Percentiles rank a stretch among this genome's conserved stretches.
Evolutionary conservation across 2,888 invertebrate genomes (phyloP).

Genomic region (Lithodes maja): DNA sequence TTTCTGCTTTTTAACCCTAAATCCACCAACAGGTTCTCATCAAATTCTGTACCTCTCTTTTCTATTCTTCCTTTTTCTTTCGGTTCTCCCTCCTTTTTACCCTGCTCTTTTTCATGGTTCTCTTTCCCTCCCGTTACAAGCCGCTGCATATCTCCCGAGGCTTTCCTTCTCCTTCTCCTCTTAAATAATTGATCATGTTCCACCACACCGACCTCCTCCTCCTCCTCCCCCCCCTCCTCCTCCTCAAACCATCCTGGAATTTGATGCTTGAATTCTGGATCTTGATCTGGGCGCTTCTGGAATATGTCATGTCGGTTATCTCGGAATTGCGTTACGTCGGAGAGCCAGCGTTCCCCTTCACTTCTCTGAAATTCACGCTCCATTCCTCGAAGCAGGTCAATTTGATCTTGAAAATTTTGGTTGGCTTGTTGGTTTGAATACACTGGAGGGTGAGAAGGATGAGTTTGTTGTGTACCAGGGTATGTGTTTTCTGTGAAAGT

Average conservation of each 20-base stretch:
- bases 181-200: background rate
- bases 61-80: background rate
- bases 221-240: conserved; percentile 19
- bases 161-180: background rate
- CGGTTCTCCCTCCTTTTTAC: background rate
- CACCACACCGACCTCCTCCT: conserved; percentile 8
- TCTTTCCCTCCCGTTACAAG: background rate
- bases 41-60: background rate
- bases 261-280: conserved; percentile 43
- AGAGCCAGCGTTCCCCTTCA: background rate
- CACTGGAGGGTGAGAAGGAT: too few relatives aligned
- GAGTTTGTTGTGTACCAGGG: too few relatives aligned
- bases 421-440: too few relatives aligned
- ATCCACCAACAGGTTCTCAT: background rate
- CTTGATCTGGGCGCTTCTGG: conserved; percentile 23
- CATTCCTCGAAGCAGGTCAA: too few relatives aligned
- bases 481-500: background rate
- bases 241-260: conserved; percentile 4
- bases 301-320: background rate
- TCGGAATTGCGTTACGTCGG: background rate
- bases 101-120: background rate
- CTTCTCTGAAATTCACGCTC: background rate
- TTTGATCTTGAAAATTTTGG: too few relatives aligned
- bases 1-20: background rate
- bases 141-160: too few relatives aligned